These are phyloP conservation scores for Melangyna quadrimaculata DNA, from an alignment of 2,888 invertebrate genomes.

Conservation along the genomic window DNA sequence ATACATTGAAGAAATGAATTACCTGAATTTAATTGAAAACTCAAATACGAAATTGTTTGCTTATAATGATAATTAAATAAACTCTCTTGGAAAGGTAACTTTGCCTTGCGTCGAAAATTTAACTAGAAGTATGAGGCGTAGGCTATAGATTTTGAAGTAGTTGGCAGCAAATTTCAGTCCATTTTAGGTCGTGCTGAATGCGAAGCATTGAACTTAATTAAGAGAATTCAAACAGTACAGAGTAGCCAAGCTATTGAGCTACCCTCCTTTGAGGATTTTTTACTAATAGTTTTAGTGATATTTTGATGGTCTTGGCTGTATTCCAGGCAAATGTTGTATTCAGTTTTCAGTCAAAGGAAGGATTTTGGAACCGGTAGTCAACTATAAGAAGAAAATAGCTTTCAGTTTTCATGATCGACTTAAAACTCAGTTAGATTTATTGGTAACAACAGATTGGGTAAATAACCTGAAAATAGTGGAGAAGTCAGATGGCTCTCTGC, in stretches of 20 bases:
- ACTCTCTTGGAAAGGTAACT: conserved; percentile 33
- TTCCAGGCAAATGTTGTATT: conserved; percentile 58
- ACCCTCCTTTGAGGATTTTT: conserved; percentile 15
- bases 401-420: conserved; percentile 54
- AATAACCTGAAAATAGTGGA: conserved; percentile 63
- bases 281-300: not conserved
- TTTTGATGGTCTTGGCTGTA: conserved; percentile 29
- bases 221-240: conserved; percentile 14
- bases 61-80: conserved; percentile 45
- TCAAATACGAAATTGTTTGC: conserved; percentile 30
- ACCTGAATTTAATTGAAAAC: conserved; percentile 7
- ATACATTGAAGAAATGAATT: conserved; percentile 48
- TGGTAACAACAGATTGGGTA: conserved; percentile 63
- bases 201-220: conserved; percentile 28
- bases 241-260: no score
- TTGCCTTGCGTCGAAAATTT: conserved; percentile 41
- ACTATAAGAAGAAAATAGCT: conserved; percentile 72
- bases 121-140: not conserved
- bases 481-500: conserved; percentile 60
- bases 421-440: conserved; percentile 41
- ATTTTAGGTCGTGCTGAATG: conserved; percentile 43
- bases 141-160: conserved; percentile 37
- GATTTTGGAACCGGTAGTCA: conserved; percentile 62
- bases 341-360: conserved; percentile 62
- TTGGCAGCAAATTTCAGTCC: conserved; percentile 33